These are phyloP conservation scores for Drosophila lowei DNA, from an alignment of 1,140 invertebrate genomes.

Conservation along the genomic window DNA sequence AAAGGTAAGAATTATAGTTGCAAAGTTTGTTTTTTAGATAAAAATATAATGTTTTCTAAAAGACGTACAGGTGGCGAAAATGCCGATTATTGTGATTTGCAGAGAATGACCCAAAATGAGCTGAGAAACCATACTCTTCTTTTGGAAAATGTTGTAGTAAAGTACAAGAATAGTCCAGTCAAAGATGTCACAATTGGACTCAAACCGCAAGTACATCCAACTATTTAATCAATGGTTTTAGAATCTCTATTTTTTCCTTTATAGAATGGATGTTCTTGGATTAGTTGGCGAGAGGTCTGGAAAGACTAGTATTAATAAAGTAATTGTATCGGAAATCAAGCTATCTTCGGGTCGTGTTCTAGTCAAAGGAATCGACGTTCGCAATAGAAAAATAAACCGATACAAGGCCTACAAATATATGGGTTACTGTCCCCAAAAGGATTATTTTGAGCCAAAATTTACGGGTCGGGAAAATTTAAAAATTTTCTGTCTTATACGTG, in stretches of 20 bases:
- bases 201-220: not conserved
- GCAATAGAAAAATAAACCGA: not conserved
- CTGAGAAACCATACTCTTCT: constrained; percentile 11
- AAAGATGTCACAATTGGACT: constrained; percentile 10
- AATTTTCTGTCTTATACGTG: constrained; percentile 29
- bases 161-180: not conserved
- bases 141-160: constrained; percentile 4
- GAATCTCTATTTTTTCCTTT: not conserved
- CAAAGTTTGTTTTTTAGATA: not conserved
- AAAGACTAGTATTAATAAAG: constrained; percentile 21
- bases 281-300: constrained; percentile 28
- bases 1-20: not conserved
- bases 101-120: constrained; percentile 4
- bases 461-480: constrained; percentile 26
- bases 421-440: constrained; percentile 11
- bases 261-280: constrained; percentile 28
- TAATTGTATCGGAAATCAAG: constrained; percentile 4
- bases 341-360: constrained; percentile 5
- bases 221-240: too few species aligned
- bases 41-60: not conserved
- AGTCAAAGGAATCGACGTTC: constrained; percentile 13
- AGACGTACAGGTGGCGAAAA: not conserved
- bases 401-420: constrained; percentile 19
- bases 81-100: not conserved
- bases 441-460: constrained; percentile 14